A percentile compares a stretch with the other conserved stretches of the same genome.
Conservation (phyloP, 2,797 vertebrate species). For the Chaetodon trifasciatus region DNA sequence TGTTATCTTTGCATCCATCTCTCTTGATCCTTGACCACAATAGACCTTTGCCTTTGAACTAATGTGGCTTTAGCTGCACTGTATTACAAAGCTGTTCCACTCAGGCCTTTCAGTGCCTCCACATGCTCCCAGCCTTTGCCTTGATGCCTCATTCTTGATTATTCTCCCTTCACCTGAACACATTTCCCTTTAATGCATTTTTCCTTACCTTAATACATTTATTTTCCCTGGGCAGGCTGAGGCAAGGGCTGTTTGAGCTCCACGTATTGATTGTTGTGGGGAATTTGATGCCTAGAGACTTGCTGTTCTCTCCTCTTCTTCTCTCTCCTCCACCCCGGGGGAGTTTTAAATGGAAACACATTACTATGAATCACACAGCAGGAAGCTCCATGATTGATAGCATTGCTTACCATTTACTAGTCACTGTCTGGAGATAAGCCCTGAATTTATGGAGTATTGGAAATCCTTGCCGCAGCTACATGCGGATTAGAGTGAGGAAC, state of each 20-base stretch:
- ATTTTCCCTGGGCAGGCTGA: constrained; percentile 69
- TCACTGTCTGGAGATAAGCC: constrained; percentile 84
- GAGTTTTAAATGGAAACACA: constrained; percentile 86
- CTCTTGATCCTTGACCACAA: constrained; percentile 12
- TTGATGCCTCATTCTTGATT: constrained; percentile 65
- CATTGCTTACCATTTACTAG: constrained; percentile 85
- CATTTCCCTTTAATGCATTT: constrained; percentile 74
- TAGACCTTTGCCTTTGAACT: constrained; percentile 44
- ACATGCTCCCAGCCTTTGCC: constrained; percentile 41
- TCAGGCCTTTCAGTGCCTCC: constrained; percentile 38
- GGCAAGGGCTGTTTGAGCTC: constrained; percentile 68
- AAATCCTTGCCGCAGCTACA: constrained; percentile 77
- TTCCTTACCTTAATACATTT: constrained; percentile 73
- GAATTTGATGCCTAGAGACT: constrained; percentile 79
- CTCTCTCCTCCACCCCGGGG: constrained; percentile 68
- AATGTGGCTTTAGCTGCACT: constrained; percentile 20
- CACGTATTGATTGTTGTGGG: constrained; percentile 78
- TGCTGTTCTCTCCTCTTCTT: constrained; percentile 54
- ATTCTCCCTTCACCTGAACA: constrained; percentile 57
- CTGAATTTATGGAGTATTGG: constrained; percentile 85
- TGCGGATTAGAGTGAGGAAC: constrained; percentile 78
- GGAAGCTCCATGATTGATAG: constrained; percentile 83
- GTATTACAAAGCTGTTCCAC: constrained; percentile 33
- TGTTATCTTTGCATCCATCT: constrained; percentile 20
- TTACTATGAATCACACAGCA: constrained; percentile 86